Conservation (phyloP, 2,797 vertebrate genomes). For the Urosaurus nigricauda region DNA sequence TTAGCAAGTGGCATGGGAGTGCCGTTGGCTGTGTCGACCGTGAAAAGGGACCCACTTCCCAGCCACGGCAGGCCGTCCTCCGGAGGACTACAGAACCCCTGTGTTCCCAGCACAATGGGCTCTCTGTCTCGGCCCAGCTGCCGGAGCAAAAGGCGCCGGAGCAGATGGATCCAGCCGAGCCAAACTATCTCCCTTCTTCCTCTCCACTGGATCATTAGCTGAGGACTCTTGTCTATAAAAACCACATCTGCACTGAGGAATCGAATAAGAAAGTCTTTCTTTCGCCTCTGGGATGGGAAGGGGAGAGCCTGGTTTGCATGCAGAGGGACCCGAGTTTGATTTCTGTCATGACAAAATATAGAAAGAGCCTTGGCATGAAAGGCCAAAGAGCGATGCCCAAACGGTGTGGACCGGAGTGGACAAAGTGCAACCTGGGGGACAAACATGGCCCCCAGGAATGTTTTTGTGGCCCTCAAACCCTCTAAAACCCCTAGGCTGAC, state of each 20-base stretch:
- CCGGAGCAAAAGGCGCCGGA: background rate
- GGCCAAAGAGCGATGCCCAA: too few species aligned
- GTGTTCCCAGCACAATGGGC: background rate
- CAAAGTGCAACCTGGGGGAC: too few species aligned
- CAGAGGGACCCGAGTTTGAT: too few species aligned
- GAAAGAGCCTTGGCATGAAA: too few species aligned
- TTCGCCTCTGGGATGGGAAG: constrained; percentile 28
- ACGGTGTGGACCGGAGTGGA: too few species aligned
- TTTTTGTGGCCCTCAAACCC: too few species aligned
- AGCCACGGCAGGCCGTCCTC: background rate
- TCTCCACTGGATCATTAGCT: background rate
- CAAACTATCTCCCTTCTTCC: background rate
- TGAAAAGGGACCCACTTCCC: background rate
- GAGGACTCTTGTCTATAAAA: background rate
- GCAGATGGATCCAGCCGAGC: background rate
- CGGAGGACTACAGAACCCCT: background rate
- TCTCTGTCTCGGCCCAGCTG: background rate
- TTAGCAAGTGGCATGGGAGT: too few species aligned
- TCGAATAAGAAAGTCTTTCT: background rate
- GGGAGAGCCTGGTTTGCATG: too few species aligned
- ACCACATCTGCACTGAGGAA: background rate
- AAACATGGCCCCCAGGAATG: too few species aligned
- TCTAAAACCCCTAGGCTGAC: too few species aligned
- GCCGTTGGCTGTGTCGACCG: too few species aligned
- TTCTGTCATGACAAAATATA: too few species aligned